phyloP scores from a whole-genome alignment of 2,113 vertebrate genomes.

The Etheostoma spectabile region DNA sequence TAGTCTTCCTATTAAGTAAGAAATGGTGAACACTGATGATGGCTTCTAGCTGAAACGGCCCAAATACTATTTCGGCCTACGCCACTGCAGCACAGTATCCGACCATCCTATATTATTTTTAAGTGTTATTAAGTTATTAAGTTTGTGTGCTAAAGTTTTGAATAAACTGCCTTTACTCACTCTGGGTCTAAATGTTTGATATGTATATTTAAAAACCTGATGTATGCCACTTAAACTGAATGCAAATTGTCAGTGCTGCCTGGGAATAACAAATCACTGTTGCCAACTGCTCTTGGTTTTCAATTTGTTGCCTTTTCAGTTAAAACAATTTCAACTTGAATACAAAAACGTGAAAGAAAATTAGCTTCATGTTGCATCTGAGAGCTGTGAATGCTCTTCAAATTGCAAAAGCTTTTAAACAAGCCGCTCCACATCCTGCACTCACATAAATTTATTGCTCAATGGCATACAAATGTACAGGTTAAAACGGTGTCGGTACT shows the following conservation, averaged over 20 bases:
- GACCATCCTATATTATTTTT: slow-evolving; percentile 1
- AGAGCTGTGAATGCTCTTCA: not conserved
- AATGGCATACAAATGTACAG: not conserved
- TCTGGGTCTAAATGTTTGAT: not conserved
- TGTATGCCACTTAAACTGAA: slow-evolving; percentile 13
- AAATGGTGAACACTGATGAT: too few species aligned
- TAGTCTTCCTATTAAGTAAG: too few species aligned
- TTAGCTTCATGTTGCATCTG: not conserved
- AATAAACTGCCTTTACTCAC: not conserved
- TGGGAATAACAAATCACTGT: not conserved
- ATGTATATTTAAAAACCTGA: not conserved
- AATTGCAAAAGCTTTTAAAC: not conserved
- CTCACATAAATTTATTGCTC: not conserved
- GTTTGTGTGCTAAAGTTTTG: not conserved
- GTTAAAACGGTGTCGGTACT: not conserved
- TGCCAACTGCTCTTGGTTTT: slow-evolving; percentile 16
- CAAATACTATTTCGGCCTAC: too few species aligned
- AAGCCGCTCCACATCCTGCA: not conserved
- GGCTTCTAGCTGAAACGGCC: too few species aligned
- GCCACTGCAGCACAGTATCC: not conserved
- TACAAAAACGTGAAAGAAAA: not conserved
- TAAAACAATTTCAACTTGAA: slow-evolving; percentile 1
- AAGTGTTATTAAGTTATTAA: too few species aligned
- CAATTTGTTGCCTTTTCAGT: slow-evolving; percentile 12
- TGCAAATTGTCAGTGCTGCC: slow-evolving; percentile 1